Percentiles rank a stretch among this genome's conserved stretches.
These are phyloP conservation scores for Mesocentrotus franciscanus DNA, from an alignment of 53 echinoderm and acorn worm genomes.

Conservation along the genomic window DNA sequence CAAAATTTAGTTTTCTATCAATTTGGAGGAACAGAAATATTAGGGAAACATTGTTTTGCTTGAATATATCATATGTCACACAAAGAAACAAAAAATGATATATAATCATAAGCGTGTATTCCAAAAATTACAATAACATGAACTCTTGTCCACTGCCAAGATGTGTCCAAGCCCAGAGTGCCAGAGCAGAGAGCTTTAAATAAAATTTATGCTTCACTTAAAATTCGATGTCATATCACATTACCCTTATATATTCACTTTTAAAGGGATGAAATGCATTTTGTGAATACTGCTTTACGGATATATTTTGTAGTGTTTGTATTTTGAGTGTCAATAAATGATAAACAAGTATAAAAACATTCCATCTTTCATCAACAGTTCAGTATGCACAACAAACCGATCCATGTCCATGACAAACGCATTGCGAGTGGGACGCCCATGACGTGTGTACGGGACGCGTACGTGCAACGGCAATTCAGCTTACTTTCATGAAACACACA, in stretches of 20 bases:
- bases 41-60: neutral
- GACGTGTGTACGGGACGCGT: conserved; percentile 33
- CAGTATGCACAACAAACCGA: neutral
- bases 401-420: neutral
- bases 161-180: neutral
- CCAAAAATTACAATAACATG: neutral
- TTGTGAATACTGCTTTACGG: neutral
- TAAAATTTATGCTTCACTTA: neutral
- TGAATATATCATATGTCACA: neutral
- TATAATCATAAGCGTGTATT: neutral
- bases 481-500: neutral
- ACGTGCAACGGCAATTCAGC: neutral
- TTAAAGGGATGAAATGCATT: neutral
- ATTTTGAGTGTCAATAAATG: neutral
- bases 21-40: neutral
- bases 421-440: neutral
- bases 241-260: neutral
- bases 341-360: neutral
- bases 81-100: neutral
- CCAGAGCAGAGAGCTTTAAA: neutral
- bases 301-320: neutral
- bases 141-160: neutral
- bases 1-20: neutral
- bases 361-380: neutral
- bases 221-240: neutral